Percentiles rank a stretch among this genome's conserved stretches.
Evolutionary conservation across 2,113 vertebrate genomes (phyloP).

Genomic region (Labeo catla): DNA sequence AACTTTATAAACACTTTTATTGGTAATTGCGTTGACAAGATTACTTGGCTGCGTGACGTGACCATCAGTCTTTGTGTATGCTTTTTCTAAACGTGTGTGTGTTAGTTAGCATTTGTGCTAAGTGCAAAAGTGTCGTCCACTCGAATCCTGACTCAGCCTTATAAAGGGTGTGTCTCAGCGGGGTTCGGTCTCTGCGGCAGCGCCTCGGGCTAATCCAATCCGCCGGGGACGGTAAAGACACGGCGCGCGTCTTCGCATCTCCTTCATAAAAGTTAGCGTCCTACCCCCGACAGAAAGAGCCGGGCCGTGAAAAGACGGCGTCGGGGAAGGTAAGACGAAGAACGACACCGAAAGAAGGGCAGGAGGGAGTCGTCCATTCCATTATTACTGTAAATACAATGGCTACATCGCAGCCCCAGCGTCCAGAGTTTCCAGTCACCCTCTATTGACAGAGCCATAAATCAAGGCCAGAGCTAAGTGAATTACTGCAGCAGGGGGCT

Average conservation of each 20-base stretch:
- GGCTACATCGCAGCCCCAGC: slow-evolving; percentile 74
- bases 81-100: neutral
- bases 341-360: slow-evolving; percentile 53
- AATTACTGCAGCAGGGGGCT: slow-evolving; percentile 88
- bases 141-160: slow-evolving; percentile 27
- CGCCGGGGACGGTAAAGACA: slow-evolving; percentile 20
- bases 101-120: slow-evolving; percentile 17
- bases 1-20: neutral
- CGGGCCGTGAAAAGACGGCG: slow-evolving; percentile 28
- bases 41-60: neutral
- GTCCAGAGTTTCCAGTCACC: slow-evolving; percentile 79
- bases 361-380: slow-evolving; percentile 73
- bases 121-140: neutral
- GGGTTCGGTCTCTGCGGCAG: slow-evolving; percentile 36
- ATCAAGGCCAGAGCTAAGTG: slow-evolving; percentile 91
- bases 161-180: slow-evolving; percentile 35
- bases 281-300: slow-evolving; percentile 42
- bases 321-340: slow-evolving; percentile 18
- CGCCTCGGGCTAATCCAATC: slow-evolving; percentile 55
- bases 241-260: slow-evolving; percentile 11
- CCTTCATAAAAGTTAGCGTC: slow-evolving; percentile 47
- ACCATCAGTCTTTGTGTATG: neutral
- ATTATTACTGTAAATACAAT: slow-evolving; percentile 83
- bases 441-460: slow-evolving; percentile 91
- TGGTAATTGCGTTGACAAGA: neutral